Conservation (phyloP, 64 coral and sea anemone genomes). For the Astreopora myriophthalma region DNA sequence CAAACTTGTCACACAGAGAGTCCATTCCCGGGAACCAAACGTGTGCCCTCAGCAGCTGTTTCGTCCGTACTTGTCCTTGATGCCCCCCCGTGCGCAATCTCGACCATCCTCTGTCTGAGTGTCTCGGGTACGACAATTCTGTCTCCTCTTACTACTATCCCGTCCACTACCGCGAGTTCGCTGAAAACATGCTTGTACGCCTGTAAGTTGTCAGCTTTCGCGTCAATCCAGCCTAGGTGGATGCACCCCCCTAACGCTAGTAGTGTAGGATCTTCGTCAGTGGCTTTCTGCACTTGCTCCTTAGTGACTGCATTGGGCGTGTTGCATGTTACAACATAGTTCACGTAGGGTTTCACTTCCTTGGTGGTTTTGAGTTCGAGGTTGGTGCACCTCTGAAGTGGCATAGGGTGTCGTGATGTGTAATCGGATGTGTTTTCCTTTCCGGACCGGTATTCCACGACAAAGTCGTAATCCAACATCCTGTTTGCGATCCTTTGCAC, state of each 20-base stretch:
- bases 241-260: not conserved
- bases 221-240: not conserved
- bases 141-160: not conserved
- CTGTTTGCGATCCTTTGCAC: not conserved
- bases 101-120: not conserved
- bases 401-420: not conserved
- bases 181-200: not conserved
- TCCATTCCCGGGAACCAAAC: not conserved
- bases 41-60: not conserved
- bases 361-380: not conserved
- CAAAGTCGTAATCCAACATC: not conserved
- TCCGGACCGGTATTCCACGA: not conserved
- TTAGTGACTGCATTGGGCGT: not conserved
- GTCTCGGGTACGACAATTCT: not conserved
- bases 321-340: not conserved
- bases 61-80: not conserved
- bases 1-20: not conserved
- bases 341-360: not conserved
- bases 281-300: not conserved
- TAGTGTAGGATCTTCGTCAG: not conserved
- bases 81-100: not conserved
- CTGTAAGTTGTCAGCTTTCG: not conserved
- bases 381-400: not conserved
- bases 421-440: not conserved
- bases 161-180: not conserved